phyloP scores from a whole-genome alignment of 2,113 vertebrate species.

The Polypterus bichir region DNA sequence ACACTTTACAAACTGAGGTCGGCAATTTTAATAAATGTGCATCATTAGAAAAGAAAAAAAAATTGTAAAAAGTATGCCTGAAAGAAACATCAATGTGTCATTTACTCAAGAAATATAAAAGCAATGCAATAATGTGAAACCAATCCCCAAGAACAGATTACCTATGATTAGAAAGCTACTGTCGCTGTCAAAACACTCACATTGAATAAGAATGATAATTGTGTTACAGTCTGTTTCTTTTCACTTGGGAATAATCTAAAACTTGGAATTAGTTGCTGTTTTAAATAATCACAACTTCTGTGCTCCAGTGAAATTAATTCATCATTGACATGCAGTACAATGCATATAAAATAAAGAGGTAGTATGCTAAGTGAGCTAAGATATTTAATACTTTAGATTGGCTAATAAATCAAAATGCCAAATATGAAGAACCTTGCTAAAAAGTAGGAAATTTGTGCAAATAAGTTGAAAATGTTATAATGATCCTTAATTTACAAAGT shows the following conservation, averaged over 20 bases:
- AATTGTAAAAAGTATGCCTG: no score
- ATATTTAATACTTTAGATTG: constrained; percentile 71
- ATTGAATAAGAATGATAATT: constrained; percentile 33
- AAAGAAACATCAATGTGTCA: no score
- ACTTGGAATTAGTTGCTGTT: constrained; percentile 50
- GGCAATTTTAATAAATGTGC: no score
- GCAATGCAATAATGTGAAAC: no score
- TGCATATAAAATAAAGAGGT: constrained; percentile 61
- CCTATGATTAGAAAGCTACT: no score
- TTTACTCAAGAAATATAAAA: no score
- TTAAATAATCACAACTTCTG: constrained; percentile 72
- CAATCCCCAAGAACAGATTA: no score
- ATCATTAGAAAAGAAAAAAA: no score
- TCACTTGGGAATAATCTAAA: constrained; percentile 38
- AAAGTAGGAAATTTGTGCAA: constrained; percentile 19
- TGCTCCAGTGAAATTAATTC: constrained; percentile 83
- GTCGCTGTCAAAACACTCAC: constrained; percentile 24
- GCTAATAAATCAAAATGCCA: constrained; percentile 93
- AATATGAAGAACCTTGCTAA: constrained; percentile 45
- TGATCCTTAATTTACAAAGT: constrained; percentile 14
- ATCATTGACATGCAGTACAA: constrained; percentile 71
- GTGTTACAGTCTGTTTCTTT: constrained; percentile 46
- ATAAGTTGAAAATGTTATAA: neutral
- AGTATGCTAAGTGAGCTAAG: constrained; percentile 42
- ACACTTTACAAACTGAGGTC: no score